These are phyloP conservation scores for Platycheirus albimanus DNA, from an alignment of 2,888 invertebrate genomes.

Conservation along the genomic window DNA sequence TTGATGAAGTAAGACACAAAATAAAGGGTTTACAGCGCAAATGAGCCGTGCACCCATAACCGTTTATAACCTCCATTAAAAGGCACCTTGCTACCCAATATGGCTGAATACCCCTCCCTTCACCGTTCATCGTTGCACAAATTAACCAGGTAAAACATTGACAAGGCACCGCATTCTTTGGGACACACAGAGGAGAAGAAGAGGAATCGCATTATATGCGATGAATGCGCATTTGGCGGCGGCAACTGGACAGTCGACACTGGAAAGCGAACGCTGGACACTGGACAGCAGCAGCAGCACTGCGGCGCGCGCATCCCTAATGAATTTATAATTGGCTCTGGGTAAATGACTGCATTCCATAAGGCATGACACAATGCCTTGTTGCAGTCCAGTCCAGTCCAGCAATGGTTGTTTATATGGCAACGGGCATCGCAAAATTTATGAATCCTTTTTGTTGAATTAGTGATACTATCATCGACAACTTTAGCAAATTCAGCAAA, in stretches of 20 bases:
- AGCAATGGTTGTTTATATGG: slow-evolving; percentile 29
- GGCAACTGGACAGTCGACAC: slow-evolving; percentile 34
- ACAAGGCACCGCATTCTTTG: slow-evolving; percentile 58
- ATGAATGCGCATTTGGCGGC: slow-evolving; percentile 60
- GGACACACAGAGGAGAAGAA: slow-evolving; percentile 9
- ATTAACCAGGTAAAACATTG: slow-evolving; percentile 45
- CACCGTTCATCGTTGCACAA: slow-evolving; percentile 21
- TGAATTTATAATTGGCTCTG: slow-evolving; percentile 73
- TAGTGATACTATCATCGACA: slow-evolving; percentile 64
- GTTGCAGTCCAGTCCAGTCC: neutral
- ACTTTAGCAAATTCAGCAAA: slow-evolving; percentile 51
- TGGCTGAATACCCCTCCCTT: slow-evolving; percentile 32
- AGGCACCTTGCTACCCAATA: slow-evolving; percentile 70
- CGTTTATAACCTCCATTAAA: slow-evolving; percentile 70
- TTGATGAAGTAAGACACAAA: slow-evolving; percentile 2
- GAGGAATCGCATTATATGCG: slow-evolving; percentile 53
- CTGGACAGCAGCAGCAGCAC: slow-evolving; percentile 38
- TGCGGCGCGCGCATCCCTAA: slow-evolving; percentile 72
- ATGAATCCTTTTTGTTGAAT: slow-evolving; percentile 71
- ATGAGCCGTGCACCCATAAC: slow-evolving; percentile 73
- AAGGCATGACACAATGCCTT: slow-evolving; percentile 66
- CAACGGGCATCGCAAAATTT: slow-evolving; percentile 60
- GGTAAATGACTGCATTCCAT: slow-evolving; percentile 73
- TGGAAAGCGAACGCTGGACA: slow-evolving; percentile 26
- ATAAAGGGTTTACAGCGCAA: slow-evolving; percentile 69